These are phyloP conservation scores for Protobothrops mucrosquamatus DNA, from an alignment of 2,113 vertebrate genomes.

Conservation along the genomic window DNA sequence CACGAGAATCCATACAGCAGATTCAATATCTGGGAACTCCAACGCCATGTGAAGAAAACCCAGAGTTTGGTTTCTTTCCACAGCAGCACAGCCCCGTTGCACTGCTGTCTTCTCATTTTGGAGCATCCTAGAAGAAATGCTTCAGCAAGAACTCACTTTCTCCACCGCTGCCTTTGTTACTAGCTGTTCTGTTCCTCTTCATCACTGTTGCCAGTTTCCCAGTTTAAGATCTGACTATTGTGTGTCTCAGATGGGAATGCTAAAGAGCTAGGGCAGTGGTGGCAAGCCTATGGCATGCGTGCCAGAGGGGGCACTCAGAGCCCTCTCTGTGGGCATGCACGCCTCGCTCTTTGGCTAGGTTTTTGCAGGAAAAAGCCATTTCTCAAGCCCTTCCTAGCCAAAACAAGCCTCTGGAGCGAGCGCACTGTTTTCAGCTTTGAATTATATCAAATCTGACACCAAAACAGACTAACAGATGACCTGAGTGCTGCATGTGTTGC, in stretches of 20 bases:
- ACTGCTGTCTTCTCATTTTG: not conserved
- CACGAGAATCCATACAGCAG: not conserved
- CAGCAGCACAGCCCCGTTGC: not conserved
- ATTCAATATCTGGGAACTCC: not conserved
- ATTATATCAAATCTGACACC: no score
- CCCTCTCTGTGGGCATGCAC: no score
- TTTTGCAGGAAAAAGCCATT: no score
- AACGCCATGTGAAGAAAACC: not conserved
- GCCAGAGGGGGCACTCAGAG: no score
- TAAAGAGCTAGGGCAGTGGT: not conserved
- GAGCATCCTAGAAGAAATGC: not conserved
- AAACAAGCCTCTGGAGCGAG: no score
- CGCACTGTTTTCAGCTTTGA: no score
- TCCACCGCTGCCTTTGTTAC: not conserved
- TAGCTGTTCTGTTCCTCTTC: not conserved
- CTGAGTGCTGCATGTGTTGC: no score
- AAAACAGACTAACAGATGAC: no score
- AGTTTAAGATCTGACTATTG: not conserved
- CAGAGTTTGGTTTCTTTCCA: not conserved
- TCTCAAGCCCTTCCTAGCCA: no score
- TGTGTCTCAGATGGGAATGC: not conserved
- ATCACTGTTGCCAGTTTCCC: not conserved
- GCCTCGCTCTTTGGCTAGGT: no score
- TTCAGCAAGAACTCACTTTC: not conserved
- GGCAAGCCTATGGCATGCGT: no score